phyloP scores from a whole-genome alignment of 2,797 vertebrate genomes.

The Bradypus variegatus region DNA sequence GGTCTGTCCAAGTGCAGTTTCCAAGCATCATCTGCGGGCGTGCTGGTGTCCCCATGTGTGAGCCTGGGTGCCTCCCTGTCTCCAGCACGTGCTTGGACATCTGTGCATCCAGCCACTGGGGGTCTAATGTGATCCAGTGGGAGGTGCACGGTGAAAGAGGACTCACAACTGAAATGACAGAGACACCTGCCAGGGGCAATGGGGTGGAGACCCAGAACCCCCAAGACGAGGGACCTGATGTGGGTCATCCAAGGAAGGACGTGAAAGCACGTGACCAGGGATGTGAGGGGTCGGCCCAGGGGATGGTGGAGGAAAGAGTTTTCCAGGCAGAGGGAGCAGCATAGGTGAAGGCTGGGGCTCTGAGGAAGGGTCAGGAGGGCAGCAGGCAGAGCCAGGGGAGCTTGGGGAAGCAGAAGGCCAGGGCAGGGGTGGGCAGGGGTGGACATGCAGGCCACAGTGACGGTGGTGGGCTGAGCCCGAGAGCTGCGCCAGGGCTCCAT shows the following conservation, averaged over 20 bases:
- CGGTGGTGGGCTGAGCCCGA: rapidly evolving
- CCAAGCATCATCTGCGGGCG: background rate
- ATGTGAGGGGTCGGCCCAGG: rapidly evolving
- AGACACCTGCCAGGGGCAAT: background rate
- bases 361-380: background rate
- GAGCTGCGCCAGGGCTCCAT: background rate
- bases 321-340: background rate
- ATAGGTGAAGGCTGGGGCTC: background rate
- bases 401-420: rapidly evolving
- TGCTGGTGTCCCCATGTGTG: background rate
- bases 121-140: background rate
- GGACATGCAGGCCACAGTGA: background rate
- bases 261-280: background rate
- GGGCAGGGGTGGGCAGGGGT: background rate
- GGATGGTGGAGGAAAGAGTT: background rate
- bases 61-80: background rate
- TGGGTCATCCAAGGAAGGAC: background rate
- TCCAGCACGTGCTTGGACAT: background rate
- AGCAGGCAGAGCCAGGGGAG: background rate
- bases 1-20: background rate
- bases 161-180: rapidly evolving
- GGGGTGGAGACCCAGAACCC: background rate
- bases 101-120: background rate
- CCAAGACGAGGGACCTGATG: background rate
- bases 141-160: background rate